phyloP scores from a whole-genome alignment of 2,113 vertebrate genomes.

The Tiliqua scincoides region DNA sequence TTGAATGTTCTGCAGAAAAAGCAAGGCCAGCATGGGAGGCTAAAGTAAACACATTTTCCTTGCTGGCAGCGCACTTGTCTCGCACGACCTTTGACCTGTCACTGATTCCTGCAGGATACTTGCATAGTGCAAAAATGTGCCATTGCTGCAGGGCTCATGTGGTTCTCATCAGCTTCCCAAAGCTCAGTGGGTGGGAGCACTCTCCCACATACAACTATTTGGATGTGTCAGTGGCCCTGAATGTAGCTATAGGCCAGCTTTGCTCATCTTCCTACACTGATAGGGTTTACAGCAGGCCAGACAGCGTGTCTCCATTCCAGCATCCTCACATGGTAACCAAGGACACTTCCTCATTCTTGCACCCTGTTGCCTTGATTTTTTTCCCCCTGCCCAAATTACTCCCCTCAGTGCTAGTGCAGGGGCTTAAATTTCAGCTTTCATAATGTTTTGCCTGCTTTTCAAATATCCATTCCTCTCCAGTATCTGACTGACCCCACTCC shows the following conservation, averaged over 20 bases:
- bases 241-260: conserved; percentile 36
- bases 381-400: not conserved
- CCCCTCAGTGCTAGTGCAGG: not conserved
- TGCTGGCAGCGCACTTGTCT: conserved; percentile 57
- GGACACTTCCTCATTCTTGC: conserved; percentile 36
- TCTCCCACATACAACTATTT: conserved; percentile 68
- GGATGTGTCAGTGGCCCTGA: conserved; percentile 63
- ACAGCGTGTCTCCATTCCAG: conserved; percentile 43
- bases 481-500: conserved; percentile 14
- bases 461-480: conserved; percentile 29
- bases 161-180: conserved; percentile 72
- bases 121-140: conserved; percentile 59
- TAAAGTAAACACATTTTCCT: not conserved
- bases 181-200: conserved; percentile 63
- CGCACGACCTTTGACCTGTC: conserved; percentile 67
- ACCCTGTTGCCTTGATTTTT: conserved; percentile 33
- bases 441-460: conserved; percentile 29
- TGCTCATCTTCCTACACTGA: conserved; percentile 24
- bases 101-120: conserved; percentile 40
- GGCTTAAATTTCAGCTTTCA: conserved; percentile 50
- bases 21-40: not conserved
- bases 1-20: conserved; percentile 15
- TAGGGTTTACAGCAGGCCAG: conserved; percentile 38
- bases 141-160: conserved; percentile 70
- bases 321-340: conserved; percentile 48